Base-by-base conservation (phyloP, 2,797 vertebrate species). In the Aulostomus chinensis region DNA sequence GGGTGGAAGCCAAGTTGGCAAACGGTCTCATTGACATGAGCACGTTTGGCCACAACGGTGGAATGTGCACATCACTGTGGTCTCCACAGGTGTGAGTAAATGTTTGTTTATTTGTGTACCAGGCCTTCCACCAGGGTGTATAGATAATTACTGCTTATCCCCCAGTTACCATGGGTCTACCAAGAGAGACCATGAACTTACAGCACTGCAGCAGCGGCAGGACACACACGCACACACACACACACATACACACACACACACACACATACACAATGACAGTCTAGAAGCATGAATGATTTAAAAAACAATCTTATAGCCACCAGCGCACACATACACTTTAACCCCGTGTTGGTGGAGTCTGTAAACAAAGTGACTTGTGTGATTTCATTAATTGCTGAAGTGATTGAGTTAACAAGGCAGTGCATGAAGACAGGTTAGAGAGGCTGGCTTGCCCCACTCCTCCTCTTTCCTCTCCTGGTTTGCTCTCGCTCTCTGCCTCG, bases 341-440 rank as follows among this genome's bases (percentile, higher is more conserved):
- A 65, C 17, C 22, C 25, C 24, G 39, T 41, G 51, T 53, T 39
- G 36, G 39, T 16, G 48, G 53, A 59, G 68, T 21, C 31, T 55
- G 36, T 69, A 73, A 79, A 83, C 57, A 80, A 76, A 63, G 33
- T 55, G 15, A 43, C 39, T 48, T 35, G 56, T 58, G 43, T 60
- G 64, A 77, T 70, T 68, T 51, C 66, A 70, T 77, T 84, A 76
- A 84, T 81, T 72, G 68, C 52, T 30, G 21, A 39, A 70, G 55
- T 63, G 75, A 75, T 61, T 68, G 73, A 80, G 74, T 78, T 79
- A 85, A 82, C 35, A 28, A 78, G 55, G 65, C 76, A 21, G 58
- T 2, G 55, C 41, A 49, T 58, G 56, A 60, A 54, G 54, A 36
- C 63, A 41, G 73, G 78, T 80, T 56, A 56, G 47, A 75, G 53